These are phyloP conservation scores for Esox masquinongy DNA, from an alignment of 2,797 vertebrate species.

Conservation along the genomic window DNA sequence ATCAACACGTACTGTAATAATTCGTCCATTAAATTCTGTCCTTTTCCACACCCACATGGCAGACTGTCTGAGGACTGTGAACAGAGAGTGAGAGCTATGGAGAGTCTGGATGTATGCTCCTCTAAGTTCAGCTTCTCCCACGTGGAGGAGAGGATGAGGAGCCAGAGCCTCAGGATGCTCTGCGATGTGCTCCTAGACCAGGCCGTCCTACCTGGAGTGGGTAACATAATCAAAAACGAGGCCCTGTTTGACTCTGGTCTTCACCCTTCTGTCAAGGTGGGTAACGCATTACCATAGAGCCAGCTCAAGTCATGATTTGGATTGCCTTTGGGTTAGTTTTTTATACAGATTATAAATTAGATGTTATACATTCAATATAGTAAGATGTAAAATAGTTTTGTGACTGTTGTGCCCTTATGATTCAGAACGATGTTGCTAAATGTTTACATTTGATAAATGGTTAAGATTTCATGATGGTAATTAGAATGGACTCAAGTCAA, in stretches of 20 bases:
- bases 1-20: too few relatives aligned
- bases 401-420: too few relatives aligned
- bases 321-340: slow-evolving; percentile 1
- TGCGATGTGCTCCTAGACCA: slow-evolving; percentile 94
- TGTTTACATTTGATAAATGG: too few relatives aligned
- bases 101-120: slow-evolving; percentile 88
- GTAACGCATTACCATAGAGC: background rate
- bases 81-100: slow-evolving; percentile 78
- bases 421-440: too few relatives aligned
- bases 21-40: too few relatives aligned
- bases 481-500: background rate
- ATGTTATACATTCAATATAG: background rate
- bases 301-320: background rate
- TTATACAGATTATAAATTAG: background rate
- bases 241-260: slow-evolving; percentile 90
- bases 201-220: slow-evolving; percentile 89
- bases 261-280: slow-evolving; percentile 87
- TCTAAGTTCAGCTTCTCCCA: slow-evolving; percentile 81
- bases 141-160: slow-evolving; percentile 79
- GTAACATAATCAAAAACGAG: slow-evolving; percentile 98
- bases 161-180: slow-evolving; percentile 80
- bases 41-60: slow-evolving; percentile 2
- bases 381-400: too few relatives aligned
- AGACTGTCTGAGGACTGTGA: slow-evolving; percentile 80
- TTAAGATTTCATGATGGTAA: too few relatives aligned